Percentiles rank a stretch among this genome's conserved stretches.
These are phyloP conservation scores for Shinisaurus crocodilurus DNA, from an alignment of 2,113 vertebrate genomes.

Conservation along the genomic window DNA sequence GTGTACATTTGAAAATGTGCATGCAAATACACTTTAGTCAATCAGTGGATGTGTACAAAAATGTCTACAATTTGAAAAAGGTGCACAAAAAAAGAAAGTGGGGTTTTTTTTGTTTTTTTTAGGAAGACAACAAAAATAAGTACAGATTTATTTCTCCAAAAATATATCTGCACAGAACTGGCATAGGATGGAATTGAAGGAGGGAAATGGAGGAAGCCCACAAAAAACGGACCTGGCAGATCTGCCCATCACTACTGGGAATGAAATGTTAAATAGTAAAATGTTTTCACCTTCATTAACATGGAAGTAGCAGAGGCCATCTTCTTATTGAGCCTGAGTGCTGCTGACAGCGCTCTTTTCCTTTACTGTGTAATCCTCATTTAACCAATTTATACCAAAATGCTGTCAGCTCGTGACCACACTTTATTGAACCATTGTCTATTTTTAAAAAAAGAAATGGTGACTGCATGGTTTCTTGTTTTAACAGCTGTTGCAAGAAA, in stretches of 20 bases:
- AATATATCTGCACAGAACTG: no score
- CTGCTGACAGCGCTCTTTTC: background rate
- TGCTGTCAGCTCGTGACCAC: background rate
- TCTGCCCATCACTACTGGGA: background rate
- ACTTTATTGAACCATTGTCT: background rate
- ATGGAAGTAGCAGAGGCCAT: background rate
- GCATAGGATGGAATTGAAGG: no score
- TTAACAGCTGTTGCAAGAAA: background rate
- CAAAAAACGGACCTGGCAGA: background rate
- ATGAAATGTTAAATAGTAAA: background rate
- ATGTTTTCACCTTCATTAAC: background rate
- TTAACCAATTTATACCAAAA: background rate
- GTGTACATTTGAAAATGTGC: no score
- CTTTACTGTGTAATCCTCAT: background rate
- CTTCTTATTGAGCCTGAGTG: background rate
- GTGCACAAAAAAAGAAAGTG: no score
- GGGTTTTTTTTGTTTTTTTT: no score
- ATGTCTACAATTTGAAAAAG: no score
- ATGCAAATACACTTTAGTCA: no score
- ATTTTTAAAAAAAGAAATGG: background rate
- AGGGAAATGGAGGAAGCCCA: no score
- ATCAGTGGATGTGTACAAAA: no score
- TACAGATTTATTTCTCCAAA: no score
- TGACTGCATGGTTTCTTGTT: background rate
- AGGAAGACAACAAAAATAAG: no score